These are phyloP conservation scores for Opisthocomus hoazin DNA, from an alignment of 2,113 vertebrate species.

Conservation along the genomic window DNA sequence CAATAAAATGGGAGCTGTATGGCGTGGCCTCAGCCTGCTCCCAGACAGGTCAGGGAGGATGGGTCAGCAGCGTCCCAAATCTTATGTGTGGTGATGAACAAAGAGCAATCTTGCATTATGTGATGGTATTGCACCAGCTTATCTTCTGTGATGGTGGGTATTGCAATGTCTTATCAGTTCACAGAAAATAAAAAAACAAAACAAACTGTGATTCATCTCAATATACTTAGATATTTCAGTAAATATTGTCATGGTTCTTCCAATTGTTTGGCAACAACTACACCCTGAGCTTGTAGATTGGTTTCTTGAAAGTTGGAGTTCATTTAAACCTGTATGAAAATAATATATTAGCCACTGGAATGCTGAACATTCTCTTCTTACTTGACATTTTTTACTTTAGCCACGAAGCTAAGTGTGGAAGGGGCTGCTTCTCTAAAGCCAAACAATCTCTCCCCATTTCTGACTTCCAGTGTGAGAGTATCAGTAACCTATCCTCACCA, in stretches of 20 bases:
- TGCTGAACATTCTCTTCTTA: not conserved
- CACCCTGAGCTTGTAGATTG: not conserved
- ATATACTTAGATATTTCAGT: not conserved
- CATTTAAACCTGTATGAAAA: not conserved
- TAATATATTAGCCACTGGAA: not conserved
- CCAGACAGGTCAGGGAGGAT: not conserved
- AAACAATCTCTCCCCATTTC: not conserved
- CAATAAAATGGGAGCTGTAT: not conserved
- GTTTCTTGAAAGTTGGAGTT: not conserved
- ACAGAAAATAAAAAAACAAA: not conserved
- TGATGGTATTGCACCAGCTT: not conserved
- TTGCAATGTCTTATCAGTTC: not conserved
- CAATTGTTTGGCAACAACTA: not conserved
- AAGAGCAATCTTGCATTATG: not conserved
- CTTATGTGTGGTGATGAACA: not conserved
- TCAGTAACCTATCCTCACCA: not conserved
- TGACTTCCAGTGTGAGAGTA: not conserved
- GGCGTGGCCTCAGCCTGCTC: not conserved
- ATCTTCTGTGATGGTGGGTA: not conserved
- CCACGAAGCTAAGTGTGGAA: rapidly evolving
- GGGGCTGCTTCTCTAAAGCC: not conserved
- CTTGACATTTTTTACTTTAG: not conserved
- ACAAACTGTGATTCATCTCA: not conserved
- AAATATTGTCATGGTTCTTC: not conserved
- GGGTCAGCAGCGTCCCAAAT: not conserved